Percentiles rank a stretch among this genome's conserved stretches.
These are phyloP conservation scores for Megaceryle torquata DNA, from an alignment of 2,113 vertebrate species.

Conservation along the genomic window DNA sequence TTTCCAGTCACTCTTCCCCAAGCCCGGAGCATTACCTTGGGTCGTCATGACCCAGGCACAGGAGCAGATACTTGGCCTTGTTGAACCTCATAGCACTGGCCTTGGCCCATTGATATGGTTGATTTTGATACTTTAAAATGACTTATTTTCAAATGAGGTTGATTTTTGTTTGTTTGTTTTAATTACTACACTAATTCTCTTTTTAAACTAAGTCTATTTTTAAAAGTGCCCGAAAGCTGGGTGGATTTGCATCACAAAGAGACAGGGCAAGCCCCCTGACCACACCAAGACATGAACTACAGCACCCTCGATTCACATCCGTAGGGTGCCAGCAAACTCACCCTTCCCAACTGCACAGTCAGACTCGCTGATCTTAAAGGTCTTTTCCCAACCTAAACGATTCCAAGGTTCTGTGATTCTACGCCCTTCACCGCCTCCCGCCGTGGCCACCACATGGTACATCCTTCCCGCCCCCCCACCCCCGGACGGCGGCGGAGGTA, in stretches of 20 bases:
- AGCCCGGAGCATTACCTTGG: background rate
- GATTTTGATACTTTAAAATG: background rate
- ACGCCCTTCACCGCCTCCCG: background rate
- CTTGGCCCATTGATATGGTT: too few relatives aligned
- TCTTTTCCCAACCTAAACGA: background rate
- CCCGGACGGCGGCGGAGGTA: background rate
- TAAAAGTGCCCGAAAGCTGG: background rate
- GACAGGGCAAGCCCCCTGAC: too few relatives aligned
- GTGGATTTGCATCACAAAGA: fast-evolving
- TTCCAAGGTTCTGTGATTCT: too few relatives aligned
- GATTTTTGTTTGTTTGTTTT: background rate
- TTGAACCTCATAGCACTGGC: background rate
- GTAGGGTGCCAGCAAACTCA: fast-evolving
- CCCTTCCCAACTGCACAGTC: fast-evolving
- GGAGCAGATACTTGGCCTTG: background rate
- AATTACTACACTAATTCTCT: background rate
- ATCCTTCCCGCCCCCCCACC: background rate
- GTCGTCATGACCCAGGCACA: background rate
- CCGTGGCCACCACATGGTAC: background rate
- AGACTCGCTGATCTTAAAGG: background rate
- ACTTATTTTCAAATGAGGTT: background rate
- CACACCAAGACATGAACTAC: fast-evolving
- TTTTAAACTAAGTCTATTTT: fast-evolving
- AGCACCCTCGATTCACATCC: fast-evolving
- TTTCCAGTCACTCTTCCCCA: background rate